phyloP scores from a whole-genome alignment of 1,140 invertebrate species.

The Drosophila bipectinata region DNA sequence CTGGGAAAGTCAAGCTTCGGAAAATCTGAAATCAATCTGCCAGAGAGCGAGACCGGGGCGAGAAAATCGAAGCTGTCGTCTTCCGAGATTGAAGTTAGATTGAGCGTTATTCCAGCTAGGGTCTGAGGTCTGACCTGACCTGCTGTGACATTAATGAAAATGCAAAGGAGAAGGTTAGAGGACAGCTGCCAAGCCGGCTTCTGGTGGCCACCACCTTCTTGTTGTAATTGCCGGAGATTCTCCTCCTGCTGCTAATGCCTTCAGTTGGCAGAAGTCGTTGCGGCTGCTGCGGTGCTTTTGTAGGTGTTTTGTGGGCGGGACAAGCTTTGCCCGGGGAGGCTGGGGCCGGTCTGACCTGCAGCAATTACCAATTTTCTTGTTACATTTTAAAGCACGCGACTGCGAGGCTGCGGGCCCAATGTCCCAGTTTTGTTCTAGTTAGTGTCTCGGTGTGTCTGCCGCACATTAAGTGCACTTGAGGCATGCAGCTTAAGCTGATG shows the following conservation, averaged over 20 bases:
- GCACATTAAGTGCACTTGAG: slow-evolving; percentile 67
- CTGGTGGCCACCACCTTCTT: slow-evolving; percentile 36
- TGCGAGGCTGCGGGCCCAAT: slow-evolving; percentile 12
- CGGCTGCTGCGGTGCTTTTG: slow-evolving; percentile 55
- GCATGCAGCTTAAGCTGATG: slow-evolving; percentile 60
- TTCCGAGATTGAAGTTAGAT: slow-evolving; percentile 52
- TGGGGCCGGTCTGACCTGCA: slow-evolving; percentile 55
- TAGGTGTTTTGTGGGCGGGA: slow-evolving; percentile 13
- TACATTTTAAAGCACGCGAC: slow-evolving; percentile 60
- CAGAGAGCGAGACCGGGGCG: slow-evolving; percentile 12
- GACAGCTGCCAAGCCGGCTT: slow-evolving; percentile 36
- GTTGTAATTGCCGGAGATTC: slow-evolving; percentile 41
- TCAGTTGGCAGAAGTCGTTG: slow-evolving; percentile 56
- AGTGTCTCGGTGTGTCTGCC: slow-evolving; percentile 31
- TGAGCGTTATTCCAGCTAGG: slow-evolving; percentile 26
- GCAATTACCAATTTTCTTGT: slow-evolving; percentile 78
- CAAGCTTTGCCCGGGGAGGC: background rate
- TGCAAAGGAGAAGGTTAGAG: slow-evolving; percentile 23
- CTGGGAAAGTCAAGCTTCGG: slow-evolving; percentile 28
- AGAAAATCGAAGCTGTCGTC: background rate
- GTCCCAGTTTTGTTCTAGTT: slow-evolving; percentile 29
- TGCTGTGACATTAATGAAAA: slow-evolving; percentile 62
- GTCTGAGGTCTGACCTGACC: slow-evolving; percentile 16
- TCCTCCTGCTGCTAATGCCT: slow-evolving; percentile 51
- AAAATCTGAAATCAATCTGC: slow-evolving; percentile 44